These are phyloP conservation scores for Dunckerocampus dactyliophorus DNA, from an alignment of 2,113 vertebrate genomes.

Conservation along the genomic window DNA sequence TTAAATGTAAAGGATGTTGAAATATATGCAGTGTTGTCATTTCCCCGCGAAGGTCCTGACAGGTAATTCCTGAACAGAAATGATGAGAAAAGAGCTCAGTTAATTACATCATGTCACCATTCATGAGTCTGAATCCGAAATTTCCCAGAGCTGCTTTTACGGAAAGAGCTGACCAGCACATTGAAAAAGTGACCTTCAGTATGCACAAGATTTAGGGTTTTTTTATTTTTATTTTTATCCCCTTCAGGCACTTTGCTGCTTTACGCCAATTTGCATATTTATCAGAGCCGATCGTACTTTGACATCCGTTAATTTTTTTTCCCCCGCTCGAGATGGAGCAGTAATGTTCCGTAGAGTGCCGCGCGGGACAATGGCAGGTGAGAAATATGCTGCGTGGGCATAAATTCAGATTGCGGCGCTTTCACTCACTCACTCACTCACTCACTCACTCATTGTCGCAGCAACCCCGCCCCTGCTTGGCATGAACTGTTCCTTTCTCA, in stretches of 20 bases:
- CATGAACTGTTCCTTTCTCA: conserved; percentile 9
- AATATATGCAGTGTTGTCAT: conserved; percentile 45
- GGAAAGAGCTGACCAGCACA: conserved; percentile 76
- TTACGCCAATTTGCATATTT: conserved; percentile 87
- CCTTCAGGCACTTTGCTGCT: conserved; percentile 77
- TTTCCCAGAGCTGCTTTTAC: conserved; percentile 52
- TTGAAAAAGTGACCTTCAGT: conserved; percentile 78
- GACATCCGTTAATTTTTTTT: conserved; percentile 73
- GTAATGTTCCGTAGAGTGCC: conserved; percentile 49
- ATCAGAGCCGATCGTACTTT: conserved; percentile 84
- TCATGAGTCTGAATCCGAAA: conserved; percentile 63
- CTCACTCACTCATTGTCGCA: conserved; percentile 48
- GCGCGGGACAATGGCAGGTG: conserved; percentile 70
- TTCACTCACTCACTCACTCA: conserved; percentile 58
- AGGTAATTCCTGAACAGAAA: conserved; percentile 43
- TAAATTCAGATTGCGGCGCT: conserved; percentile 54
- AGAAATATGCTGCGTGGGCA: conserved; percentile 74
- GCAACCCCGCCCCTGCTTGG: conserved; percentile 1
- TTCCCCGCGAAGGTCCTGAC: conserved; percentile 39
- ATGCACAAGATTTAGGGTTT: conserved; percentile 80
- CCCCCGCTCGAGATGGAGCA: conserved; percentile 42
- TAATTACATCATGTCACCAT: conserved; percentile 73
- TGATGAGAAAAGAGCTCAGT: conserved; percentile 52
- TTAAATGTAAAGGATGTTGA: conserved; percentile 38
- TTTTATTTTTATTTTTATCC: conserved; percentile 24